Percentiles rank a stretch among this genome's conserved stretches.
Evolutionary conservation across 1,140 invertebrate species (phyloP).

Genomic region (Penaeus indicus): DNA sequence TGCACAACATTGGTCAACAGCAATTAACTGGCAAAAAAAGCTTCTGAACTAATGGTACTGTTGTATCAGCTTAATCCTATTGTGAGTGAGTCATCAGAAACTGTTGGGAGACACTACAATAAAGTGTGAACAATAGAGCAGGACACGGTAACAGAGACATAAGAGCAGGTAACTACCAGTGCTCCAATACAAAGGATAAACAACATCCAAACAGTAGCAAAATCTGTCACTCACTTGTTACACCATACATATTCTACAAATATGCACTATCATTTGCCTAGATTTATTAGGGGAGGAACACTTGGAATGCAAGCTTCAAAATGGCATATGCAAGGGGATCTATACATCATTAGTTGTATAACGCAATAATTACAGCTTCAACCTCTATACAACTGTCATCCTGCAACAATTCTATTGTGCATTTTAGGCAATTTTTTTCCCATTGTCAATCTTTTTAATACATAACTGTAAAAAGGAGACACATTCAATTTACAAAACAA

Average conservation of each 20-base stretch:
- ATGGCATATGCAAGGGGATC: conserved; percentile 31
- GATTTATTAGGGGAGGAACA: conserved; percentile 54
- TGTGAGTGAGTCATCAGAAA: conserved; percentile 58
- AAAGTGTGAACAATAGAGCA: conserved; percentile 35
- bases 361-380: conserved; percentile 54
- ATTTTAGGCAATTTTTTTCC: too few species aligned
- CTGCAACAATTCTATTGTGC: too few species aligned
- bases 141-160: conserved; percentile 37
- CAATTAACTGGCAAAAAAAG: conserved; percentile 61
- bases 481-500: too few species aligned
- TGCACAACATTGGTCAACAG: conserved; percentile 56
- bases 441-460: too few species aligned
- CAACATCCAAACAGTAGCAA: conserved; percentile 58
- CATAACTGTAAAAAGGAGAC: too few species aligned
- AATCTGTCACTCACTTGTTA: conserved; percentile 50
- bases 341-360: conserved; percentile 48
- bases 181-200: conserved; percentile 54
- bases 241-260: conserved; percentile 36
- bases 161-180: not conserved
- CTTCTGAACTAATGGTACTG: conserved; percentile 63
- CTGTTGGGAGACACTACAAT: conserved; percentile 59
- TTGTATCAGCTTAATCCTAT: conserved; percentile 57
- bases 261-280: conserved; percentile 55
- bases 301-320: conserved; percentile 59
- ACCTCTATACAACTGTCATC: conserved; percentile 51